These are phyloP conservation scores for Dynastes grantii DNA, from an alignment of 2,888 invertebrate genomes.

Conservation along the genomic window DNA sequence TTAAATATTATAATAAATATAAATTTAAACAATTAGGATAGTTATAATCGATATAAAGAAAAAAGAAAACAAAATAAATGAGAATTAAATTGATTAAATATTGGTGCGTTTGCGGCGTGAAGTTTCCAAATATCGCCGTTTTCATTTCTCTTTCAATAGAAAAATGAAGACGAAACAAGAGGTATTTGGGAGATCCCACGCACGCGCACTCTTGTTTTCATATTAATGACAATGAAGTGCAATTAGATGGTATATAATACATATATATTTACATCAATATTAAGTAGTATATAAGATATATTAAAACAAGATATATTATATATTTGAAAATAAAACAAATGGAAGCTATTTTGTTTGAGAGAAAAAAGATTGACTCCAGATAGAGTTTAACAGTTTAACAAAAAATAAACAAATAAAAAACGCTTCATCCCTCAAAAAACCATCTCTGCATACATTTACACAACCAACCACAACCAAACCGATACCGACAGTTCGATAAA, in stretches of 20 bases:
- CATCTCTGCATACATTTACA: slow-evolving; percentile 69
- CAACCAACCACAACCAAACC: slow-evolving; percentile 73
- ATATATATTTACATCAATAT: slow-evolving; percentile 75
- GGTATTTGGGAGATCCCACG: neutral
- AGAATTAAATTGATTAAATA: slow-evolving; percentile 53
- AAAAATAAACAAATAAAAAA: slow-evolving; percentile 54
- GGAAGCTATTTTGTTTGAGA: slow-evolving; percentile 77
- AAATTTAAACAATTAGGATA: slow-evolving; percentile 71
- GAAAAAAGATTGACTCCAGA: slow-evolving; percentile 78
- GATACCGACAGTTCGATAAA: slow-evolving; percentile 74
- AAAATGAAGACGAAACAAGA: neutral
- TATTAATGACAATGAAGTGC: slow-evolving; percentile 74
- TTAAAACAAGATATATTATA: slow-evolving; percentile 70
- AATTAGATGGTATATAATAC: slow-evolving; percentile 76
- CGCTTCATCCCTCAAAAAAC: slow-evolving; percentile 69
- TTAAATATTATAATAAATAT: slow-evolving; percentile 70
- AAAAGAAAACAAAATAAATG: slow-evolving; percentile 51
- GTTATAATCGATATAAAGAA: slow-evolving; percentile 66
- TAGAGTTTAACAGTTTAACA: slow-evolving; percentile 64
- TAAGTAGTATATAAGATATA: slow-evolving; percentile 72
- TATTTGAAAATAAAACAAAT: slow-evolving; percentile 69
- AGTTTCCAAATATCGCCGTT: slow-evolving; percentile 1
- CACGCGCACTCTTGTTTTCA: slow-evolving; percentile 63
- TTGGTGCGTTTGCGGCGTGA: slow-evolving; percentile 33
- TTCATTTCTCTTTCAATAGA: neutral